Percentiles rank a stretch among this genome's conserved stretches.
phyloP scores from a whole-genome alignment of 2,888 invertebrate species.

The Pogonocherus hispidulus region DNA sequence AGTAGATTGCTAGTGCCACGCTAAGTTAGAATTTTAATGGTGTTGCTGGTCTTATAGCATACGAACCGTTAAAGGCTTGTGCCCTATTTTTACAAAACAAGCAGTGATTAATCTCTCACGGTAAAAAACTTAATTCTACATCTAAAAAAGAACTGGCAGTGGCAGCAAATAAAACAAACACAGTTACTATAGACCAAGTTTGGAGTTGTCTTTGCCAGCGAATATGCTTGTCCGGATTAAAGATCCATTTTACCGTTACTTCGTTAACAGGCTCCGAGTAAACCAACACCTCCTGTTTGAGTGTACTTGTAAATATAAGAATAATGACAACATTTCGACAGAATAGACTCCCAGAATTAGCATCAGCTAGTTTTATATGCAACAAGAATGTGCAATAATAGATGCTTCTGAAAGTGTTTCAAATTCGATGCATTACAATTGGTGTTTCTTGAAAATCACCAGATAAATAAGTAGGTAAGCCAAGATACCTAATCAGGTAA shows the following conservation, averaged over 20 bases:
- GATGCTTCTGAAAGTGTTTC: no score
- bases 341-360: no score
- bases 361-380: no score
- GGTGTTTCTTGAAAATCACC: no score
- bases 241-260: slow-evolving; percentile 21
- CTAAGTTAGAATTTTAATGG: background rate
- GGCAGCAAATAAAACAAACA: slow-evolving; percentile 12
- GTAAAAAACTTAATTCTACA: slow-evolving; percentile 5
- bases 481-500: no score
- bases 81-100: slow-evolving; percentile 11
- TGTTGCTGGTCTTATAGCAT: background rate
- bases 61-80: slow-evolving; percentile 18
- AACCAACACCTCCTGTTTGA: no score
- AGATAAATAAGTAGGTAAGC: no score
- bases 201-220: background rate
- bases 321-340: no score
- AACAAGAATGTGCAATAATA: no score
- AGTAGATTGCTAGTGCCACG: slow-evolving; percentile 4
- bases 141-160: slow-evolving; percentile 17
- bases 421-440: no score
- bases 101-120: slow-evolving; percentile 17
- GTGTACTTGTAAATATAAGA: no score
- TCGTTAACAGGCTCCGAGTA: background rate
- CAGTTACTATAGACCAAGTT: slow-evolving; percentile 23
- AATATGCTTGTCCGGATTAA: background rate